phyloP scores from a whole-genome alignment of 2,113 vertebrate genomes.

The Semnornis frantzii region DNA sequence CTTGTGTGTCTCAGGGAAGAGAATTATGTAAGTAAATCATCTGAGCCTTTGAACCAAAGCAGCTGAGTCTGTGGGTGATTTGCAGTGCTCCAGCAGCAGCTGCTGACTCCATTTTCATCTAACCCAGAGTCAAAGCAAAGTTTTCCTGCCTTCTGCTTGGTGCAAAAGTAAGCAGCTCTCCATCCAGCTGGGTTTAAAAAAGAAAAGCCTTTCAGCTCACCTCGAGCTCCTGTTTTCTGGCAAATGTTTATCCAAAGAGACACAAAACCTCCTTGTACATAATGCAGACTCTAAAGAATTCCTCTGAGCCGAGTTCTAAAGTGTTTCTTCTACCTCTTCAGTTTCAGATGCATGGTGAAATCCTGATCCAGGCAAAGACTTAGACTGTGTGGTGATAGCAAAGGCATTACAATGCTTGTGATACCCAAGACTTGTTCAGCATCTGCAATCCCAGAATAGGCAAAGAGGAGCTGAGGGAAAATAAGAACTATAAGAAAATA shows the following conservation, averaged over 20 bases:
- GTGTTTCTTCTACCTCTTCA: not conserved
- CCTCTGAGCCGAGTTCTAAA: not conserved
- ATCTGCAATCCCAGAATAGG: too few relatives aligned
- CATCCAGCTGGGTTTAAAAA: not conserved
- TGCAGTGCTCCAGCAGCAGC: not conserved
- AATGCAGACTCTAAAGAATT: not conserved
- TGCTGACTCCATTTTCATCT: not conserved
- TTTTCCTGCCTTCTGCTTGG: not conserved
- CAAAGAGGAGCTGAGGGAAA: not conserved
- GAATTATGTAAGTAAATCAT: not conserved
- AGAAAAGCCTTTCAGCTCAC: not conserved
- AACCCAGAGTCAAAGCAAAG: not conserved
- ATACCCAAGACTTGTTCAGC: not conserved
- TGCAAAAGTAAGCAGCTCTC: not conserved
- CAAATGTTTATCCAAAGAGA: not conserved
- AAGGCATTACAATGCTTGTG: not conserved
- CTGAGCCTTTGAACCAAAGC: not conserved
- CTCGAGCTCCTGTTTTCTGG: not conserved
- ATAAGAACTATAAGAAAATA: not conserved
- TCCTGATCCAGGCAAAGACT: not conserved
- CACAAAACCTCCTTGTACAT: rapidly evolving
- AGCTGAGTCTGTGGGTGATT: not conserved
- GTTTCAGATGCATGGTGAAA: not conserved
- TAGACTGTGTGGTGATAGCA: not conserved
- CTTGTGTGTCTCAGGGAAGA: not conserved